Conservation (phyloP, 1,140 invertebrate genomes). For the Drosophila tropicalis region DNA sequence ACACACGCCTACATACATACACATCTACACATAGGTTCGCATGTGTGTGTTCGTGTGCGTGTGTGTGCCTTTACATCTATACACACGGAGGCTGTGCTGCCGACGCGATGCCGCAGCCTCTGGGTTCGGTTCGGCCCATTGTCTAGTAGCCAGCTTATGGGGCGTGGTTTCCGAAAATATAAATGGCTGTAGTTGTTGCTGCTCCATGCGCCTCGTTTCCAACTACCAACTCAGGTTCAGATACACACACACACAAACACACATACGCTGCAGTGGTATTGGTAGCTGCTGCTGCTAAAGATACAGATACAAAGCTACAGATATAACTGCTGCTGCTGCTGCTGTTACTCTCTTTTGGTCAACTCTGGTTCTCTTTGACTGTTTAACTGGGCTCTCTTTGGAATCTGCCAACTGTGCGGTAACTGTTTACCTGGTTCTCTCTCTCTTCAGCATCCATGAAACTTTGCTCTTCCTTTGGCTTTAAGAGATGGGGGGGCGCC, state of each 20-base stretch:
- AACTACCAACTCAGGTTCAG: constrained; percentile 35
- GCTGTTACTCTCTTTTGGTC: constrained; percentile 2
- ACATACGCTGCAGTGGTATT: constrained; percentile 42
- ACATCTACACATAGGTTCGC: neutral
- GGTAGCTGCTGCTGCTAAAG: constrained; percentile 27
- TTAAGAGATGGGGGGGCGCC: neutral
- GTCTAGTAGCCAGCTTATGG: constrained; percentile 75
- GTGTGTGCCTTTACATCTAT: constrained; percentile 31
- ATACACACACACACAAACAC: constrained; percentile 1
- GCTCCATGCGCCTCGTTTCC: constrained; percentile 36
- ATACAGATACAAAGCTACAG: neutral
- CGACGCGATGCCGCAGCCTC: constrained; percentile 70
- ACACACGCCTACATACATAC: constrained; percentile 26
- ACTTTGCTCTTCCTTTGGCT: neutral
- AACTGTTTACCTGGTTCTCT: neutral
- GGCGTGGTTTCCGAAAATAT: constrained; percentile 81
- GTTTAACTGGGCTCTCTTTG: neutral
- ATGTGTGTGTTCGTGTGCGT: constrained; percentile 33
- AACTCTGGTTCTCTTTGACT: neutral
- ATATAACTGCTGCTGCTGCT: constrained; percentile 1
- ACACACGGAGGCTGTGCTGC: constrained; percentile 68
- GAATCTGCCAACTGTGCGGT: neutral
- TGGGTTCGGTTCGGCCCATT: constrained; percentile 73
- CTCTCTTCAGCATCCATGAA: constrained; percentile 9
- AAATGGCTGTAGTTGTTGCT: constrained; percentile 73